Evolutionary conservation across 2,888 invertebrate species (phyloP).

Genomic region (Phytoseiulus persimilis): DNA sequence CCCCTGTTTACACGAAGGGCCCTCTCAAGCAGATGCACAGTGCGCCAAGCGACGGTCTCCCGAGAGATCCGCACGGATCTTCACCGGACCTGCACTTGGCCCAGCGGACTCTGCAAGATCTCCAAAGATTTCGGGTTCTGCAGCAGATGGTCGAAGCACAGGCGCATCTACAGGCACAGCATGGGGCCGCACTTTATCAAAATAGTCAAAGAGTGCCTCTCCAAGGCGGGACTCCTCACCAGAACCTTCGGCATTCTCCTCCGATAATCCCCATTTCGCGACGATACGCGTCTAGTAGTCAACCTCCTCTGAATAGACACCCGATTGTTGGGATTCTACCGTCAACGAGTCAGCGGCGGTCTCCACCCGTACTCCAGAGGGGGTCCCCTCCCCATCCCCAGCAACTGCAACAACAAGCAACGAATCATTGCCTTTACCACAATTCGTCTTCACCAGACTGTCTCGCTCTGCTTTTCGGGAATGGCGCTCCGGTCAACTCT

Average conservation of each 20-base stretch:
- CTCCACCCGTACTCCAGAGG: not conserved
- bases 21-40: conserved; percentile 31
- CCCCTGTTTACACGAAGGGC: conserved; percentile 12
- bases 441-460: conserved; percentile 30
- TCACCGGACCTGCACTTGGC: conserved; percentile 28
- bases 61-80: conserved; percentile 16
- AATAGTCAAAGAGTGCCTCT: not conserved
- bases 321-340: not conserved
- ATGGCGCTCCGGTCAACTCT: not conserved
- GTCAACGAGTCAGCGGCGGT: conserved; percentile 11
- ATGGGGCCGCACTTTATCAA: not conserved
- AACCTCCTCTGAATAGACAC: conserved; percentile 24
- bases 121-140: conserved; percentile 24
- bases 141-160: conserved; percentile 31
- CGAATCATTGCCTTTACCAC: conserved; percentile 23
- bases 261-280: conserved; percentile 28
- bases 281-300: conserved; percentile 30
- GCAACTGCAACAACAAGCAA: not conserved
- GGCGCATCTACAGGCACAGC: conserved; percentile 30
- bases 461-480: conserved; percentile 23
- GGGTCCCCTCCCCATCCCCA: conserved; percentile 30
- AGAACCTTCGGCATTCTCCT: conserved; percentile 15
- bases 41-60: conserved; percentile 5
- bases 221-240: not conserved
- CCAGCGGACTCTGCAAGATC: conserved; percentile 29